Evolutionary conservation across 1,140 invertebrate genomes (phyloP).

Genomic region (Periplaneta americana): DNA sequence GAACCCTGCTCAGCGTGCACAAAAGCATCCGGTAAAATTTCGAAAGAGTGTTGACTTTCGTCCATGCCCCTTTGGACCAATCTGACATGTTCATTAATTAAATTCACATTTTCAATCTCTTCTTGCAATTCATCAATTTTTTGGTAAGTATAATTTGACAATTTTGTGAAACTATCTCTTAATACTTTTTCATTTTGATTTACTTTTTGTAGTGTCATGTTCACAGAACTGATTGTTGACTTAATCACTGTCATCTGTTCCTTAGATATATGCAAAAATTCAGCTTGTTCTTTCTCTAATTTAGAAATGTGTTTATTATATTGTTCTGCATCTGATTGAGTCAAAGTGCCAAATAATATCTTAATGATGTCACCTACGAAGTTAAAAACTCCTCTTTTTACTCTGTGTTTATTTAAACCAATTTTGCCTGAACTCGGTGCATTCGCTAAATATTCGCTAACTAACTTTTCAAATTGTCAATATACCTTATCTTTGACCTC

Average conservation of each 20-base stretch:
- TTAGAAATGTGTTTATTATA: no score
- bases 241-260: no score
- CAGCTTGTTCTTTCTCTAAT: no score
- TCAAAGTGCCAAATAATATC: not conserved
- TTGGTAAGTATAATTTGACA: not conserved
- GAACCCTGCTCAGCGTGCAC: constrained; percentile 5
- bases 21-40: not conserved
- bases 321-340: not conserved
- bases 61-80: not conserved
- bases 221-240: no score
- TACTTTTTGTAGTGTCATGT: not conserved
- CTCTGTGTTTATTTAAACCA: no score
- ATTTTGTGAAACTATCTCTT: no score
- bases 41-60: not conserved
- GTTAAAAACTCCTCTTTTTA: no score
- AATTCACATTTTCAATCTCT: not conserved
- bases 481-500: no score
- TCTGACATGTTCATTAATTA: not conserved
- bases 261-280: no score
- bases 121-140: not conserved
- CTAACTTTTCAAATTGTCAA: no score
- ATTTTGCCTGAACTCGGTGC: no score
- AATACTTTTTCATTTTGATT: constrained; percentile 1
- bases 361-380: not conserved
- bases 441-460: no score